phyloP scores from a whole-genome alignment of 2,797 vertebrate genomes.

The Potorous gilbertii region DNA sequence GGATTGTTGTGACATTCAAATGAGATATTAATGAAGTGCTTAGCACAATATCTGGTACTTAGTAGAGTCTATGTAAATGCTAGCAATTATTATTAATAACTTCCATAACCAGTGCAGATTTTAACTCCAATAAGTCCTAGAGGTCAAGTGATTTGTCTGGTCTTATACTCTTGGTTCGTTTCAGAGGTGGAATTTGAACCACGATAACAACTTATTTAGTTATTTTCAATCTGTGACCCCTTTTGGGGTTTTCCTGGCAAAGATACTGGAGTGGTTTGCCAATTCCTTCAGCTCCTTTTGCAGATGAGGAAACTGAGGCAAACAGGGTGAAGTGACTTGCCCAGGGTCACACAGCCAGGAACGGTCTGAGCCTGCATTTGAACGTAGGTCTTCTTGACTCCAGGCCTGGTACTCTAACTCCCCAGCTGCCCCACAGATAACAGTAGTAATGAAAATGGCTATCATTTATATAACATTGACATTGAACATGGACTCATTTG shows the following conservation, averaged over 20 bases:
- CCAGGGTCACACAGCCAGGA: not conserved
- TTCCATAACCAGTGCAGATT: not conserved
- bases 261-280: not conserved
- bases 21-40: not conserved
- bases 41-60: not conserved
- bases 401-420: not conserved
- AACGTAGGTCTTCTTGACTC: not conserved
- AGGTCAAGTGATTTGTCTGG: not conserved
- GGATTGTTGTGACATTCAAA: not conserved
- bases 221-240: not conserved
- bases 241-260: not conserved
- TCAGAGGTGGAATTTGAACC: not conserved
- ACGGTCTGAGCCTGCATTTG: not conserved
- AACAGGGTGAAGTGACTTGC: not conserved
- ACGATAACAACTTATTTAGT: not conserved
- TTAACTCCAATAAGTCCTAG: not conserved
- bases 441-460: not conserved
- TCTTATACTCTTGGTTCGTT: not conserved
- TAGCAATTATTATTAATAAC: not conserved
- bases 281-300: not conserved
- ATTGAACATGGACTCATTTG: not conserved
- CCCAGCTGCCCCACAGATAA: not conserved
- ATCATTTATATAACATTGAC: not conserved
- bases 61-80: not conserved
- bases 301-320: not conserved